Conservation (phyloP, 1,140 invertebrate genomes). For the Lasioglossum albipes region DNA sequence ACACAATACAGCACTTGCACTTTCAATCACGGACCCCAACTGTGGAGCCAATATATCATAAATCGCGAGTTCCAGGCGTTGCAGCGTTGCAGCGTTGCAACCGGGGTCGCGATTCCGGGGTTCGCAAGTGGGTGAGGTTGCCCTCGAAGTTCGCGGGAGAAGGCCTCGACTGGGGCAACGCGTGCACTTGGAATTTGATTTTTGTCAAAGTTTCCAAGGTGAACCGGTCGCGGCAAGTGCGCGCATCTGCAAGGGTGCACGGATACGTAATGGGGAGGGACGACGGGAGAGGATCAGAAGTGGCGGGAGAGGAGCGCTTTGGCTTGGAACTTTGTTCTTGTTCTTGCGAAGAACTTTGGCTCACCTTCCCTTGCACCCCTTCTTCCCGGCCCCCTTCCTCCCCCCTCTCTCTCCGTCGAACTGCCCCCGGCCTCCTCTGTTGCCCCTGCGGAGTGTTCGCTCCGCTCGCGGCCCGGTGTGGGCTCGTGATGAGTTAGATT, state of each 20-base stretch:
- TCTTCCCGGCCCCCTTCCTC: neutral
- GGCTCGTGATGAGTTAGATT: constrained; percentile 77
- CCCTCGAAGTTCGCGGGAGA: constrained; percentile 6
- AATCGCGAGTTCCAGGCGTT: too few relatives aligned
- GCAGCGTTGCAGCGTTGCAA: too few relatives aligned
- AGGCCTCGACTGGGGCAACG: constrained; percentile 33
- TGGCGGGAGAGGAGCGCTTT: constrained; percentile 63
- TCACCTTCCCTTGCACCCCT: constrained; percentile 52
- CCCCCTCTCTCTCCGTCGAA: too few relatives aligned
- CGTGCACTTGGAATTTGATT: constrained; percentile 72
- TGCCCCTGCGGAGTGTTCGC: too few relatives aligned
- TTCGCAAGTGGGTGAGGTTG: too few relatives aligned
- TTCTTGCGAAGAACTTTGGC: constrained; percentile 79
- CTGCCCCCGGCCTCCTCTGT: neutral
- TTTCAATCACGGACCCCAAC: too few relatives aligned
- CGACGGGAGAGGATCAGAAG: constrained; percentile 58
- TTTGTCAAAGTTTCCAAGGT: constrained; percentile 78
- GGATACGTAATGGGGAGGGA: constrained; percentile 57
- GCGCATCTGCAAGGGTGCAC: constrained; percentile 70
- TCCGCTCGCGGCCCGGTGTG: too few relatives aligned
- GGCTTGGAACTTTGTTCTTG: constrained; percentile 79
- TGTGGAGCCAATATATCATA: too few relatives aligned
- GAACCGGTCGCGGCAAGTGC: constrained; percentile 70
- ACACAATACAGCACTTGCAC: too few relatives aligned
- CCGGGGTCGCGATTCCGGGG: too few relatives aligned